These are phyloP conservation scores for Rana temporaria DNA, from an alignment of 2,113 vertebrate genomes.

Conservation along the genomic window DNA sequence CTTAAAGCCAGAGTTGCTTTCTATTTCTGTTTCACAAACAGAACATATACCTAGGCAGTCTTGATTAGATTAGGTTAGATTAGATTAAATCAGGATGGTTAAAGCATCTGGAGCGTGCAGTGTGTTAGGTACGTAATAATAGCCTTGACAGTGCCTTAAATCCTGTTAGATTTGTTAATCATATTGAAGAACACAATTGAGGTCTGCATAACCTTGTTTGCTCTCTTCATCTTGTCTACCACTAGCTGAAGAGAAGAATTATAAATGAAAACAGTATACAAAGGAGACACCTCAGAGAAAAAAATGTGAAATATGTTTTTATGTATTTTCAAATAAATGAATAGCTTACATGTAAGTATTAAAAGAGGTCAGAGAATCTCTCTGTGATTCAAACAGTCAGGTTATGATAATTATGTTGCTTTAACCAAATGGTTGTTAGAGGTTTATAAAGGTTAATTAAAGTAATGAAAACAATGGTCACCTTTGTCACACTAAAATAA, in stretches of 20 bases:
- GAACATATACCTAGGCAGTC: conserved; percentile 66
- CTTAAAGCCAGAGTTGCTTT: conserved; percentile 1
- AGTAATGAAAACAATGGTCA: too few species aligned
- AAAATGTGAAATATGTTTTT: not conserved
- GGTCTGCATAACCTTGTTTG: conserved; percentile 66
- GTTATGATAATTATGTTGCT: too few species aligned
- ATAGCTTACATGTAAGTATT: too few species aligned
- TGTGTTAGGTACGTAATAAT: conserved; percentile 72
- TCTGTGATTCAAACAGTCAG: too few species aligned
- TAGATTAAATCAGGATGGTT: conserved; percentile 73
- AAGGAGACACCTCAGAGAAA: not conserved
- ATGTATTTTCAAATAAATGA: not conserved
- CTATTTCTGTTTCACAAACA: conserved; percentile 56
- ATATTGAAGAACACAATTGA: conserved; percentile 70
- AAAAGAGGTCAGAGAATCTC: too few species aligned
- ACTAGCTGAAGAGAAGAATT: conserved; percentile 33
- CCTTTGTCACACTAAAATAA: too few species aligned
- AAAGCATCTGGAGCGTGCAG: conserved; percentile 69
- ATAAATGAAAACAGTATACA: not conserved
- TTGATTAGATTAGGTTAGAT: conserved; percentile 73
- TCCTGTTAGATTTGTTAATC: conserved; percentile 77
- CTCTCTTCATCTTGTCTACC: conserved; percentile 60
- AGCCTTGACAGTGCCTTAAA: conserved; percentile 70
- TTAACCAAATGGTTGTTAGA: too few species aligned
- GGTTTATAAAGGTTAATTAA: too few species aligned